Percentiles rank a stretch among this genome's conserved stretches.
These are phyloP conservation scores for Nibea coibor DNA, from an alignment of 2,113 vertebrate species.

Conservation along the genomic window DNA sequence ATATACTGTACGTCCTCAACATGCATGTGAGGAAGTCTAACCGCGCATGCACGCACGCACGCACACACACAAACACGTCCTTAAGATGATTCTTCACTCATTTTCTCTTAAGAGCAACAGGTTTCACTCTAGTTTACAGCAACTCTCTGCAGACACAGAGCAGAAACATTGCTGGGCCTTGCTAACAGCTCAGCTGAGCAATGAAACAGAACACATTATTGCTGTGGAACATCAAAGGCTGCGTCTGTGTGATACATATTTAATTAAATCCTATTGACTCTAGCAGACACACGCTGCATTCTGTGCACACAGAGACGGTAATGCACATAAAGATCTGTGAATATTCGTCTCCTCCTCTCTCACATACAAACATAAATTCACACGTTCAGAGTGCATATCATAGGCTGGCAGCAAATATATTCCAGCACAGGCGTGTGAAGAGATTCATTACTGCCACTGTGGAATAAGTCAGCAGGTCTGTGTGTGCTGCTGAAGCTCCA, in stretches of 20 bases:
- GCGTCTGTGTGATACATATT: conserved; percentile 55
- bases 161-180: conserved; percentile 49
- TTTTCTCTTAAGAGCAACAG: conserved; percentile 54
- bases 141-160: conserved; percentile 46
- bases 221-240: conserved; percentile 64
- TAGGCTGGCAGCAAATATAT: conserved; percentile 32
- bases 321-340: conserved; percentile 34
- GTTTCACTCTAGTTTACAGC: conserved; percentile 35
- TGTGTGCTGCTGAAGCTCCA: background rate
- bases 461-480: conserved; percentile 21
- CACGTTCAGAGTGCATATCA: conserved; percentile 8
- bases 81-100: conserved; percentile 17
- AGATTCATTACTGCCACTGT: conserved; percentile 42
- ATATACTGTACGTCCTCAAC: background rate
- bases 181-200: conserved; percentile 60
- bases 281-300: conserved; percentile 7
- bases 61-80: background rate
- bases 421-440: background rate
- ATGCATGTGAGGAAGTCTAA: conserved; percentile 2
- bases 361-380: conserved; percentile 25
- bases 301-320: conserved; percentile 21
- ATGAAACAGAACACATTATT: conserved; percentile 65
- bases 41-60: background rate
- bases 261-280: conserved; percentile 58
- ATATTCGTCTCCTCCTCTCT: background rate